Conservation (phyloP, 2,797 vertebrate species). For the Protonibea diacanthus region DNA sequence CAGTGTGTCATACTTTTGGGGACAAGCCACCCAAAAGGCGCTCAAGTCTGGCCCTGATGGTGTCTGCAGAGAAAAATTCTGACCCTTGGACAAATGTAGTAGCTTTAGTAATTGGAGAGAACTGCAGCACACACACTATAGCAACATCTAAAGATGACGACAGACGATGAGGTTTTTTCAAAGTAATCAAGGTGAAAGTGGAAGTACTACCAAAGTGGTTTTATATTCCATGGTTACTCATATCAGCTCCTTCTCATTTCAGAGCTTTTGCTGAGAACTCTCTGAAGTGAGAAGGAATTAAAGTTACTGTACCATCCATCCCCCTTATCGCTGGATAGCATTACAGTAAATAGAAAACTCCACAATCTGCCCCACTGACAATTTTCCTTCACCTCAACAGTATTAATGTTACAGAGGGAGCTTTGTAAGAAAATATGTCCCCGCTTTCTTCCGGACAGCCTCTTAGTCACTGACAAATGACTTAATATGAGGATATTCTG, state of each 20-base stretch:
- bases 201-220: not conserved
- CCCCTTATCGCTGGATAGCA: not conserved
- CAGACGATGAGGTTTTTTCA: not conserved
- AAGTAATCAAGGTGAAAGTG: constrained; percentile 15
- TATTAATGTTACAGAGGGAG: too few relatives aligned
- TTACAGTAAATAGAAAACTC: not conserved
- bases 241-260: too few relatives aligned
- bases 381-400: not conserved
- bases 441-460: not conserved
- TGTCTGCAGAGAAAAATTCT: too few relatives aligned
- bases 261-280: not conserved
- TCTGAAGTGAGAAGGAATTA: not conserved
- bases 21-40: too few relatives aligned
- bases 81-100: too few relatives aligned
- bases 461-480: not conserved
- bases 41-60: too few relatives aligned
- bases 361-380: not conserved
- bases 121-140: not conserved
- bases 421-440: too few relatives aligned
- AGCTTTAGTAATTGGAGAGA: not conserved
- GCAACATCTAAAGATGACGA: not conserved
- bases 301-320: not conserved
- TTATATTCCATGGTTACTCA: constrained; percentile 1
- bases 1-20: too few relatives aligned
- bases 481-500: not conserved